Base-by-base conservation (phyloP, 2,888 invertebrate genomes). In the Monopis laevigella region DNA sequence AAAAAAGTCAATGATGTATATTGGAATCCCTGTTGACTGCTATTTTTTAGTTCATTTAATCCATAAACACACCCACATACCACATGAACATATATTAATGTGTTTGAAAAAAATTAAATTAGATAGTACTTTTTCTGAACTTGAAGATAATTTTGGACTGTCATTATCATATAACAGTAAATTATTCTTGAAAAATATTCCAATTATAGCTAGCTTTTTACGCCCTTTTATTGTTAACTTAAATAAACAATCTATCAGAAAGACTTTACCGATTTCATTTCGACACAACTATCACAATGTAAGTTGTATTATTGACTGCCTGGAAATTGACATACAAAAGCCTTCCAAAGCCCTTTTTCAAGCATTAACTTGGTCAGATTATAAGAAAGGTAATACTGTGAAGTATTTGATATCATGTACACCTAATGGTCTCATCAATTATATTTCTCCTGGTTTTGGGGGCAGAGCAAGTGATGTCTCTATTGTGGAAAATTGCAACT, bases 371-470 rank as follows among this genome's bases (percentile, higher is more conserved):
- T 43, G 43, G 42, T 45, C 39, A 8, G 39, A 39, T 2, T 49
- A 50, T 29, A 50, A 49, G 28, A 50, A 50, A 12, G 45, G 45
- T 29, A 50, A 54, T 28, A 54, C 50, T 17, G 32, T 51, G 51
- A 54, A 43, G 39, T 54, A 41, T 12, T 17, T 35, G 2, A 12
- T 41, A 12, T 34, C 41, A 2, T 35, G 17, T 24, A 42, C 42
- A 1, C 42, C 42, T 3, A 35, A 40, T 19, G 43, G 40, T 21
- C 27, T 43, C 7, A 24, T 43, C 1, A 40, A 40, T 28, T 43
- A 35, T 40, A 34, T 43, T 13, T 43, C 43, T 2, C 12, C 3
- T 4, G 39, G 43, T 1, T 43, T 11, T 30, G 38, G 34, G 16
- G 43, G 40, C 12, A 44, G 51, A 44, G 48, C 36, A 30, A 45